Evolutionary conservation across 2,888 invertebrate species (phyloP), one percentile per base, ranked within the genome.

Genomic region (Pyrrhia umbra): DNA sequence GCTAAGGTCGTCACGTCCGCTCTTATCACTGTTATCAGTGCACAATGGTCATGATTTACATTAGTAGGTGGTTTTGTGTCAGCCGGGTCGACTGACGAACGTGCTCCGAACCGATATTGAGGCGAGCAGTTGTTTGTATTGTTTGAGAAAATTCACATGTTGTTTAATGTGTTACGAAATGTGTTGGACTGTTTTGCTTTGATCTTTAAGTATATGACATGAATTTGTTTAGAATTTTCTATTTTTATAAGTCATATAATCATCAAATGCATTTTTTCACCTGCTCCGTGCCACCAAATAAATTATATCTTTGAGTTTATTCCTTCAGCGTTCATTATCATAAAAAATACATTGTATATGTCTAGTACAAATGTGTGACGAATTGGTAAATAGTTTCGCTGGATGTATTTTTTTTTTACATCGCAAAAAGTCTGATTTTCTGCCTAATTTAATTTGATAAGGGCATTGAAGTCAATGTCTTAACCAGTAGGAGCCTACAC

Each of bases 21-120:
- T 67, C 57, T 78, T 85, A 85, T 85, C 85, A 65, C 55, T 25
- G 59, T 76, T 85, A 83, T 85, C 84, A 68, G 57, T 68, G 47
- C 47, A 61, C 75, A 73, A 64, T 70, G 65, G 66, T 78, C 68
- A 67, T 80, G 77, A 81, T 82, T 80, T 79, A 75, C 68, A 69
- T 50, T 58, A 42, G 51, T 66, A 40, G 52, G 74, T 63, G 45
- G 60, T 78, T 34, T 23, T 65, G 69, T 64, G 55, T 63, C 69
- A 77, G 60, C 37, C 66, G 71, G 85, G 84, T 85, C 84, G 68
- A 67, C 73, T 25, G 42, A 52, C 47, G 60, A 57, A 60, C 67
- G 51, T 51, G 37, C n/a, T 27, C 40, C n/a, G 54, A 55, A 49
- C 52, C 13, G 20, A 40, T 54, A 55, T 54, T 47, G 23, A 30